These are phyloP conservation scores for Leptinotarsa peninsularis DNA, from an alignment of 2,888 invertebrate genomes.

Conservation along the genomic window DNA sequence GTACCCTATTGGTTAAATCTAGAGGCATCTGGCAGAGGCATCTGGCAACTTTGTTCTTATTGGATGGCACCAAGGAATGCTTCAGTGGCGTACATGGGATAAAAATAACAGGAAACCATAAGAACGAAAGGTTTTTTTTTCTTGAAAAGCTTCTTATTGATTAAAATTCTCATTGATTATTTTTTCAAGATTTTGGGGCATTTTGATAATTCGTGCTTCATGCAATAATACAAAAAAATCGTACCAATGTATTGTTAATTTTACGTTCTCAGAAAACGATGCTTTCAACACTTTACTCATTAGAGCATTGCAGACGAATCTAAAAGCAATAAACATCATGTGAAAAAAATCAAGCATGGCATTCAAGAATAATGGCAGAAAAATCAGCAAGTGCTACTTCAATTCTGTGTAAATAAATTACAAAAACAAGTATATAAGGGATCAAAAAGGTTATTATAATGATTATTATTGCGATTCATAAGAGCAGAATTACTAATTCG, in stretches of 20 bases:
- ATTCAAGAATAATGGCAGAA: not conserved
- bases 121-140: not conserved
- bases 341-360: constrained; percentile 27
- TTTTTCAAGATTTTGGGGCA: not conserved
- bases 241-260: constrained; percentile 67
- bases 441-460: too few species aligned
- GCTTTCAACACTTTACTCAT: constrained; percentile 67
- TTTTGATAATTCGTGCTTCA: constrained; percentile 6
- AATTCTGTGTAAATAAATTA: too few species aligned
- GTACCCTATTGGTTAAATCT: constrained; percentile 56
- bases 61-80: constrained; percentile 2
- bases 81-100: constrained; percentile 22
- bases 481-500: too few species aligned
- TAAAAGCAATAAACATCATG: constrained; percentile 45
- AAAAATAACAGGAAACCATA: not conserved
- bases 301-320: constrained; percentile 45
- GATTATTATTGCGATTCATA: too few species aligned
- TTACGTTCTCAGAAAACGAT: constrained; percentile 67
- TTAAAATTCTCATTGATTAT: not conserved
- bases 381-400: not conserved
- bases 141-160: not conserved
- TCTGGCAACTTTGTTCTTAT: constrained; percentile 57
- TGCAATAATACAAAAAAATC: constrained; percentile 41
- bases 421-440: too few species aligned
- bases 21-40: constrained; percentile 67